Conservation (phyloP, 2,888 invertebrate genomes). For the Dryomyza anilis region DNA sequence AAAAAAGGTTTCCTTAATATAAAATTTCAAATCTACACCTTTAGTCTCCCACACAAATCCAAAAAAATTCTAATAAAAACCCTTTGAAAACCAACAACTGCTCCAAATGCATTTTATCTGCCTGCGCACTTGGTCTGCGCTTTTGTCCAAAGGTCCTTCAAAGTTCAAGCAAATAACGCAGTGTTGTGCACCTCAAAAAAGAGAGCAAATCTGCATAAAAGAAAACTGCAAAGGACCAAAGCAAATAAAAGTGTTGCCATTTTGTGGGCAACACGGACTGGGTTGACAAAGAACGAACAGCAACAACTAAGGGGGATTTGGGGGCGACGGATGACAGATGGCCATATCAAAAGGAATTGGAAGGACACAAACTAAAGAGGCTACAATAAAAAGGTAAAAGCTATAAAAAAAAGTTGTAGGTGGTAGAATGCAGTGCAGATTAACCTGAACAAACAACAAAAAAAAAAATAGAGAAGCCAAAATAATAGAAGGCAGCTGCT, state of each 20-base stretch:
- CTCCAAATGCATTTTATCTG: too few species aligned
- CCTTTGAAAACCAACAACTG: too few species aligned
- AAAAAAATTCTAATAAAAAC: too few species aligned
- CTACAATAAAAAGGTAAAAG: not conserved
- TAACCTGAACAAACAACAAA: not conserved
- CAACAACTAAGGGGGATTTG: not conserved
- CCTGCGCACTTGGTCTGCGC: too few species aligned
- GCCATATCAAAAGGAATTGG: too few species aligned
- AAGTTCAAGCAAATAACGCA: slow-evolving; percentile 15
- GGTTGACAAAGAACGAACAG: slow-evolving; percentile 1
- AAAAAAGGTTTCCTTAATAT: too few species aligned
- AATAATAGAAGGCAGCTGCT: not conserved
- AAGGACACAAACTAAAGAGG: too few species aligned
- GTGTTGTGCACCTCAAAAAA: slow-evolving; percentile 42
- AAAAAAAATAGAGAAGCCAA: not conserved
- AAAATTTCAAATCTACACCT: too few species aligned
- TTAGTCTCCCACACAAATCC: too few species aligned
- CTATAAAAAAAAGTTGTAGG: not conserved
- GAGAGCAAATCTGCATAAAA: slow-evolving; percentile 31
- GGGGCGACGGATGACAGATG: too few species aligned
- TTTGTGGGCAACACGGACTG: slow-evolving; percentile 45
- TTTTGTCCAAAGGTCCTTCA: slow-evolving; percentile 24
- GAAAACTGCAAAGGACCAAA: slow-evolving; percentile 27
- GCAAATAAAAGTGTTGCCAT: slow-evolving; percentile 48
- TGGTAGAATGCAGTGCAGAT: too few species aligned